Percentiles rank a stretch among this genome's conserved stretches.
These are phyloP conservation scores for Malthinus flaveolus DNA, from an alignment of 2,888 invertebrate genomes.

Conservation along the genomic window DNA sequence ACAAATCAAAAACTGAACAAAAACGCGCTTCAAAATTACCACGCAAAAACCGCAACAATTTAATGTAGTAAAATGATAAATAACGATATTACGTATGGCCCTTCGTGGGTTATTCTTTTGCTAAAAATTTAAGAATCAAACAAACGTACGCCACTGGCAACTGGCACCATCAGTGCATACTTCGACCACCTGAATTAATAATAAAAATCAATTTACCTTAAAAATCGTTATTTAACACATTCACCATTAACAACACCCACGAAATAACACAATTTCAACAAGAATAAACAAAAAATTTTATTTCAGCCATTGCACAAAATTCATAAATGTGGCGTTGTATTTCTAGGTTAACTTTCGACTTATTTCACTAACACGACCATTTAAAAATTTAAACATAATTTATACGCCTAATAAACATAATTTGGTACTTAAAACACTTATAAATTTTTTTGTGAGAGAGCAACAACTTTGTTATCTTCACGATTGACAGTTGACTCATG, in stretches of 20 bases:
- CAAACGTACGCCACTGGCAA: background rate
- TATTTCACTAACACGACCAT: background rate
- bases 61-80: background rate
- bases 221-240: background rate
- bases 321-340: too few relatives aligned
- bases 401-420: too few relatives aligned
- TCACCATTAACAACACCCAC: background rate
- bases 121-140: background rate
- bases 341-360: too few relatives aligned
- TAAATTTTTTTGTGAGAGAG: too few relatives aligned
- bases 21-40: background rate
- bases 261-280: background rate
- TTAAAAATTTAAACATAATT: conserved; percentile 6
- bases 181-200: too few relatives aligned
- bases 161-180: background rate
- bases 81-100: background rate
- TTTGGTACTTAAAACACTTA: too few relatives aligned
- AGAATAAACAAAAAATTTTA: background rate
- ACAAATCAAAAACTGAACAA: background rate
- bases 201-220: conserved; percentile 3
- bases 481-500: too few relatives aligned
- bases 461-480: too few relatives aligned
- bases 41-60: too few relatives aligned
- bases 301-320: background rate
- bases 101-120: too few relatives aligned